Conservation (phyloP, 2,888 invertebrate genomes). For the Trichogramma dendrolimi region DNA sequence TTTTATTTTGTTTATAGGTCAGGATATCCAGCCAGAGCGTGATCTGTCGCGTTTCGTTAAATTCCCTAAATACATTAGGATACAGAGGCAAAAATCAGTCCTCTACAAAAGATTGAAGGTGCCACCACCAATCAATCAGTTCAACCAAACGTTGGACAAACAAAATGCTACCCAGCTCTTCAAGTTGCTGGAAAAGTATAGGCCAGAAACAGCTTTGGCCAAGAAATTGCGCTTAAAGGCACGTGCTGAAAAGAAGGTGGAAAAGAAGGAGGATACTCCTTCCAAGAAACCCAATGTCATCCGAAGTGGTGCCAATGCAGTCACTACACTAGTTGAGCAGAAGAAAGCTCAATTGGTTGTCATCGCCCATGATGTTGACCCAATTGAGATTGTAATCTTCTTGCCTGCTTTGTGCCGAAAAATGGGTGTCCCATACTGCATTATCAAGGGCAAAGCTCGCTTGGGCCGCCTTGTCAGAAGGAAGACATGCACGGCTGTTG, state of each 20-base stretch:
- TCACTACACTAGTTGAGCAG: constrained; percentile 92
- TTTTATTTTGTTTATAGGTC: constrained; percentile 61
- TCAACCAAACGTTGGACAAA: constrained; percentile 91
- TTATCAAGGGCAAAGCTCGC: constrained; percentile 96
- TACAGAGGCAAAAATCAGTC: constrained; percentile 94
- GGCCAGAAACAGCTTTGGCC: constrained; percentile 87
- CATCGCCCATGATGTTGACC: constrained; percentile 98
- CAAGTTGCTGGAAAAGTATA: constrained; percentile 94
- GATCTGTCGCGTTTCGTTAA: constrained; percentile 96
- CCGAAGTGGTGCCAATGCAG: constrained; percentile 85
- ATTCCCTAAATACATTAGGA: constrained; percentile 99
- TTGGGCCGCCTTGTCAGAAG: constrained; percentile 91
- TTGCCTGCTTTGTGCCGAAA: constrained; percentile 97
- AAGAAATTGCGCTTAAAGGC: constrained; percentile 88
- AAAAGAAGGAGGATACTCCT: constrained; percentile 87
- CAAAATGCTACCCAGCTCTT: constrained; percentile 95
- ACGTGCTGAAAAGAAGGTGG: constrained; percentile 82
- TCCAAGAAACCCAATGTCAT: constrained; percentile 87
- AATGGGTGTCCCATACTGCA: constrained; percentile 99
- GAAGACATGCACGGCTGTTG: constrained; percentile 89
- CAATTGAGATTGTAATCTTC: constrained; percentile 97
- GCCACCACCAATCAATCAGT: constrained; percentile 98
- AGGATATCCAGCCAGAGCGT: constrained; percentile 96
- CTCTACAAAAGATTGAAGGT: constrained; percentile 95
- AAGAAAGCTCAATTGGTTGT: constrained; percentile 98